Conservation (phyloP, 1,140 invertebrate genomes). For the Drosophila subpulchrella region DNA sequence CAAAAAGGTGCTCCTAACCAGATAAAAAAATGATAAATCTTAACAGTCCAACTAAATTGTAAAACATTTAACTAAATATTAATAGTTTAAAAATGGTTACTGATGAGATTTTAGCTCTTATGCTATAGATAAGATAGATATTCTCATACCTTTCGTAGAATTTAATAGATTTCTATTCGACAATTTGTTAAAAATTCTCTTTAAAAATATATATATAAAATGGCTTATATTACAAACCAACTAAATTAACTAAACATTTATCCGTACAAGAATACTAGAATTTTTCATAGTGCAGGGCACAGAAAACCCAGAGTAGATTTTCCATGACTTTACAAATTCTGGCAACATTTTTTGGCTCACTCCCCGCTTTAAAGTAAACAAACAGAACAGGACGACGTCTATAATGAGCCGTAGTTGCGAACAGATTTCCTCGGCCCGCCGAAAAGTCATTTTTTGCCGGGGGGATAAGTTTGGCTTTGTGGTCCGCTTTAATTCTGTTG, state of each 20-base stretch:
- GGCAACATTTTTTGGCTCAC: constrained; percentile 15
- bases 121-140: too few relatives aligned
- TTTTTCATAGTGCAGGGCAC: constrained; percentile 1
- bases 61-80: too few relatives aligned
- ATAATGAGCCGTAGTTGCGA: constrained; percentile 77
- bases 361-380: constrained; percentile 57
- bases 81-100: too few relatives aligned
- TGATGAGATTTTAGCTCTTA: too few relatives aligned
- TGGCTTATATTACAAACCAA: too few relatives aligned
- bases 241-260: background rate
- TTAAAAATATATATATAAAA: too few relatives aligned
- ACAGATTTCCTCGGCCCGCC: constrained; percentile 54
- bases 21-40: too few relatives aligned
- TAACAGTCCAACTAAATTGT: too few relatives aligned
- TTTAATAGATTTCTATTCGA: too few relatives aligned
- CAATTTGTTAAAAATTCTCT: too few relatives aligned
- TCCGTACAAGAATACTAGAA: background rate
- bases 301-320: constrained; percentile 7
- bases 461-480: constrained; percentile 35
- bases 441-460: constrained; percentile 53
- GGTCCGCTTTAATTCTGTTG: constrained; percentile 56
- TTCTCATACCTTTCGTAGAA: too few relatives aligned
- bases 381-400: constrained; percentile 38
- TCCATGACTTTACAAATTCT: constrained; percentile 64
- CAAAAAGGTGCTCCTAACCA: too few relatives aligned